Conservation (phyloP, 2,888 invertebrate genomes). For the Celastrina argiolus region DNA sequence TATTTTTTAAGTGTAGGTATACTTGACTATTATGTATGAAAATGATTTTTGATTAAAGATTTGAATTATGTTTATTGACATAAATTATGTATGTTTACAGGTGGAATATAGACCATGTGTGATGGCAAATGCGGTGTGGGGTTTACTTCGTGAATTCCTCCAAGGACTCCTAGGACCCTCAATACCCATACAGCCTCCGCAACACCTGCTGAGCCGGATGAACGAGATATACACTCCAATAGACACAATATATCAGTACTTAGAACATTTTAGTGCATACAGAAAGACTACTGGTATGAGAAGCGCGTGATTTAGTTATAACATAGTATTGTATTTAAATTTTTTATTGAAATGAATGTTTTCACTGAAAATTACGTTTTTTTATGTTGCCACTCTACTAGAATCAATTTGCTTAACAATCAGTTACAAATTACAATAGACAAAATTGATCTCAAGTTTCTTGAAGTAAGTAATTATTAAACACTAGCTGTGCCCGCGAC, state of each 20-base stretch:
- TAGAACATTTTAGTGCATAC: constrained; percentile 94
- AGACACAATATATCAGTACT: constrained; percentile 95
- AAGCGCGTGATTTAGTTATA: constrained; percentile 38
- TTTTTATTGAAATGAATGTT: neutral
- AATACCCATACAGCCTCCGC: constrained; percentile 85
- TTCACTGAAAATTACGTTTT: neutral
- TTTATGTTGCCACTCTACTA: too few relatives aligned
- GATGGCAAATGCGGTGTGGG: constrained; percentile 93
- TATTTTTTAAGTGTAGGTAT: too few relatives aligned
- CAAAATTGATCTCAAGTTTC: too few relatives aligned
- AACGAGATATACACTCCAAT: constrained; percentile 92
- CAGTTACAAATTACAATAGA: too few relatives aligned
- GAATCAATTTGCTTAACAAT: too few relatives aligned
- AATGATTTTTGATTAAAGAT: too few relatives aligned
- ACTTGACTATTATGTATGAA: too few relatives aligned
- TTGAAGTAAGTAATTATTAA: too few relatives aligned
- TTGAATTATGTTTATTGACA: neutral
- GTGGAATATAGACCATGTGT: constrained; percentile 95
- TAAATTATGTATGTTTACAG: constrained; percentile 47
- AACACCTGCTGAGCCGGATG: constrained; percentile 85
- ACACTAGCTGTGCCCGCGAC: too few relatives aligned
- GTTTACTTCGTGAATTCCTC: constrained; percentile 92
- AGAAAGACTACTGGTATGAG: constrained; percentile 84
- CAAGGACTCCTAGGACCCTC: constrained; percentile 91
- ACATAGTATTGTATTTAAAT: too few relatives aligned